A percentile compares a stretch with the other conserved stretches of the same genome.
These are phyloP conservation scores for Dryas iulia DNA, from an alignment of 1,140 invertebrate genomes.

Conservation along the genomic window DNA sequence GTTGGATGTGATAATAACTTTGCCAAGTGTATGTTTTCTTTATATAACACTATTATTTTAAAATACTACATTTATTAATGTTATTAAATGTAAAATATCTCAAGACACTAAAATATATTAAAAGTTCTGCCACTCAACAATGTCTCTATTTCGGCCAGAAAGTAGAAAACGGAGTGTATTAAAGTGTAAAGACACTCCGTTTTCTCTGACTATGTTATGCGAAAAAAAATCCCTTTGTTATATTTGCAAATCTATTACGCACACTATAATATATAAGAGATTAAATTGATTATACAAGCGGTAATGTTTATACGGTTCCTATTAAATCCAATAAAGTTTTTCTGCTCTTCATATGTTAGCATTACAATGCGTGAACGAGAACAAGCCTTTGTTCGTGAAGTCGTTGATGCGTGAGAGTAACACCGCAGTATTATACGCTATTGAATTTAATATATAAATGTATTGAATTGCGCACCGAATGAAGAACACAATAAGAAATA, in stretches of 20 bases:
- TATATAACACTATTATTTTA: slow-evolving; percentile 1
- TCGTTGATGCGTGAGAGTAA: neutral
- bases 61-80: neutral
- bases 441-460: neutral
- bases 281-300: neutral
- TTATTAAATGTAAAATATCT: too few species aligned
- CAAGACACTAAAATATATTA: neutral
- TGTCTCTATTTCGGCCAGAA: too few species aligned
- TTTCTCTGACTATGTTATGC: too few species aligned
- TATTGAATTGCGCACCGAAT: neutral
- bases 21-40: neutral
- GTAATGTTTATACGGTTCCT: neutral
- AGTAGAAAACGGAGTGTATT: too few species aligned
- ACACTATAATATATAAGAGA: neutral
- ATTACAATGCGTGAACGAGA: neutral
- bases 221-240: too few species aligned
- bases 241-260: neutral
- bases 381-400: neutral
- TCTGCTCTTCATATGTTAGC: neutral
- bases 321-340: neutral
- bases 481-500: neutral
- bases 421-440: neutral
- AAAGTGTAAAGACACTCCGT: too few species aligned
- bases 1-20: neutral
- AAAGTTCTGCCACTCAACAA: neutral